These are phyloP conservation scores for Syngnathus scovelli DNA, from an alignment of 2,113 vertebrate genomes.

Conservation along the genomic window DNA sequence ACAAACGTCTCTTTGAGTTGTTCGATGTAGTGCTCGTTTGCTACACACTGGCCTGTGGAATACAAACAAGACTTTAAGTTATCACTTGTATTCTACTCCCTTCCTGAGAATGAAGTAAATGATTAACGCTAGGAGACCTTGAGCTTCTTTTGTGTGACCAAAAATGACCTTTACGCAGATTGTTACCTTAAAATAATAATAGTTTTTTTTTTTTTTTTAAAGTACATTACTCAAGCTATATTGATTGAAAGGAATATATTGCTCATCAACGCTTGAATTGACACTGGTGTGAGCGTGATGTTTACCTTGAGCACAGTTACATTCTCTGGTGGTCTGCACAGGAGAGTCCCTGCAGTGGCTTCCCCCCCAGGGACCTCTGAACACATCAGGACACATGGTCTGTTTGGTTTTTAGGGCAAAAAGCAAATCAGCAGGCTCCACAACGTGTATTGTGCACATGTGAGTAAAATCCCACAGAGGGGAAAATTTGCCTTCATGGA, in stretches of 20 bases:
- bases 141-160: constrained; percentile 13
- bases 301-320: constrained; percentile 83
- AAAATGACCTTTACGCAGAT: neutral
- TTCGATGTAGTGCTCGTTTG: constrained; percentile 80
- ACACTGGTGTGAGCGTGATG: neutral
- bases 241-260: neutral
- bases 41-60: constrained; percentile 79
- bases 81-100: neutral
- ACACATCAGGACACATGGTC: constrained; percentile 97
- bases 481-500: neutral
- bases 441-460: neutral
- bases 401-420: constrained; percentile 62
- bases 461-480: neutral
- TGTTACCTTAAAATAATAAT: neutral
- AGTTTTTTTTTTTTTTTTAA: too few relatives aligned
- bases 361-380: constrained; percentile 90
- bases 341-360: constrained; percentile 89
- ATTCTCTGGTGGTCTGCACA: constrained; percentile 84
- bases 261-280: neutral
- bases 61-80: constrained; percentile 10
- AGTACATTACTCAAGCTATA: neutral
- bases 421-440: constrained; percentile 21
- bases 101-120: constrained; percentile 33
- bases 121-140: constrained; percentile 39
- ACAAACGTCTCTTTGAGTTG: constrained; percentile 85